phyloP scores from a whole-genome alignment of 2,113 vertebrate species.

The Leptobrachium leishanense region DNA sequence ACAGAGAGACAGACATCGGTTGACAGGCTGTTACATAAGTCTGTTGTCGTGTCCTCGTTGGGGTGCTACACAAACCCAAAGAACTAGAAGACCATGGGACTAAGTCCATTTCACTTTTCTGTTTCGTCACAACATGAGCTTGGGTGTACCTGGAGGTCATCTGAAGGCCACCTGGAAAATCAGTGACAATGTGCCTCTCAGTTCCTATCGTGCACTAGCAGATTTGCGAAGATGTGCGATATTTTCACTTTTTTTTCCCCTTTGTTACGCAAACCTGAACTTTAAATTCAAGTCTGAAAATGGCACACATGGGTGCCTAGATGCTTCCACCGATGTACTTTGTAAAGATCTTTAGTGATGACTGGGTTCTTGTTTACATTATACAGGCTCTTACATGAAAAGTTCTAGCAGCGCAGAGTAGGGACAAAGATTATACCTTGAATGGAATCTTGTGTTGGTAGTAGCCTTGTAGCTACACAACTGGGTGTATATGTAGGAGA shows the following conservation, averaged over 20 bases:
- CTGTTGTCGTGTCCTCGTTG: constrained; percentile 56
- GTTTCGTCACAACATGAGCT: constrained; percentile 63
- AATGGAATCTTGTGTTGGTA: too few relatives aligned
- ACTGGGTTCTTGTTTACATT: constrained; percentile 36
- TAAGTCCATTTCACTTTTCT: constrained; percentile 1
- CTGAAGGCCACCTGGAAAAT: constrained; percentile 62
- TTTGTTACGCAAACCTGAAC: constrained; percentile 62
- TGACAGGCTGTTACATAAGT: constrained; percentile 59
- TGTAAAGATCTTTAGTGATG: background rate
- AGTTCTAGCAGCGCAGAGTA: constrained; percentile 5
- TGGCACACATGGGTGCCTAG: constrained; percentile 51
- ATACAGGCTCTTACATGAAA: background rate
- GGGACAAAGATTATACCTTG: background rate
- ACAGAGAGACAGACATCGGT: constrained; percentile 37
- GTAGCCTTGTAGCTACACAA: background rate
- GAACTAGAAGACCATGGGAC: constrained; percentile 24
- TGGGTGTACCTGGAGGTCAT: constrained; percentile 65
- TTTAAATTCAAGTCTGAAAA: constrained; percentile 60
- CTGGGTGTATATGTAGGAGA: background rate
- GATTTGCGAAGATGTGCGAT: constrained; percentile 63
- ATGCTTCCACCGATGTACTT: constrained; percentile 53
- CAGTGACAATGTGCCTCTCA: constrained; percentile 67
- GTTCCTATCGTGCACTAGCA: constrained; percentile 72
- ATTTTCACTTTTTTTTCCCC: constrained; percentile 57
- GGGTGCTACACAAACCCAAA: constrained; percentile 14